A percentile compares a stretch with the other conserved stretches of the same genome.
phyloP scores from a whole-genome alignment of 2,113 vertebrate species.

The Xenopus borealis region DNA sequence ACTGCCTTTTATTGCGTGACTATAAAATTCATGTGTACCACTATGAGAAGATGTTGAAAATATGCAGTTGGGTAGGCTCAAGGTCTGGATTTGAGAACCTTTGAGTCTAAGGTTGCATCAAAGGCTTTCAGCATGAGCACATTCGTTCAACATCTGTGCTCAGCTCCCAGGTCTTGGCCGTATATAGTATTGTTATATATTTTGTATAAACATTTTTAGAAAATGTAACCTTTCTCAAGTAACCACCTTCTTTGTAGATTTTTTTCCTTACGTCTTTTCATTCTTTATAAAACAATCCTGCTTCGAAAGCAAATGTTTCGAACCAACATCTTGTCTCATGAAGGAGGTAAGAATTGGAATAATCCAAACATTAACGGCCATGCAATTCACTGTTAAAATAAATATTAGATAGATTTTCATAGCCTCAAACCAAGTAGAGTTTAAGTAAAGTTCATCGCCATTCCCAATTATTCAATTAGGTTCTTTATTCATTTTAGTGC shows the following conservation, averaged over 20 bases:
- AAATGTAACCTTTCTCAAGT: slow-evolving; percentile 34
- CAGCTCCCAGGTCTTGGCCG: not conserved
- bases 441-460: not conserved
- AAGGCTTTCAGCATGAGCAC: not conserved
- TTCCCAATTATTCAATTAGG: not conserved
- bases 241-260: not conserved
- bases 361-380: slow-evolving; percentile 4
- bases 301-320: slow-evolving; percentile 16
- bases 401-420: not conserved
- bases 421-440: slow-evolving; percentile 2
- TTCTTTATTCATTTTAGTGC: not conserved
- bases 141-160: not conserved
- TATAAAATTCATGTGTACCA: too few relatives aligned
- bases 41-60: too few relatives aligned
- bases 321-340: slow-evolving; percentile 4
- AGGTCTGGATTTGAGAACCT: too few relatives aligned
- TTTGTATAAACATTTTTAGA: not conserved
- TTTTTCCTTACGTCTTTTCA: slow-evolving; percentile 17
- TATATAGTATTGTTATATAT: slow-evolving; percentile 9
- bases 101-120: too few relatives aligned
- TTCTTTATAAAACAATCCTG: not conserved
- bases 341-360: slow-evolving; percentile 24
- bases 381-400: slow-evolving; percentile 8
- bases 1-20: too few relatives aligned
- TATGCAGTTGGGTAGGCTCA: too few relatives aligned